Percentiles rank a stretch among this genome's conserved stretches.
These are phyloP conservation scores for Ceratotherium simum DNA, from an alignment of 2,113 vertebrate genomes.

Conservation along the genomic window DNA sequence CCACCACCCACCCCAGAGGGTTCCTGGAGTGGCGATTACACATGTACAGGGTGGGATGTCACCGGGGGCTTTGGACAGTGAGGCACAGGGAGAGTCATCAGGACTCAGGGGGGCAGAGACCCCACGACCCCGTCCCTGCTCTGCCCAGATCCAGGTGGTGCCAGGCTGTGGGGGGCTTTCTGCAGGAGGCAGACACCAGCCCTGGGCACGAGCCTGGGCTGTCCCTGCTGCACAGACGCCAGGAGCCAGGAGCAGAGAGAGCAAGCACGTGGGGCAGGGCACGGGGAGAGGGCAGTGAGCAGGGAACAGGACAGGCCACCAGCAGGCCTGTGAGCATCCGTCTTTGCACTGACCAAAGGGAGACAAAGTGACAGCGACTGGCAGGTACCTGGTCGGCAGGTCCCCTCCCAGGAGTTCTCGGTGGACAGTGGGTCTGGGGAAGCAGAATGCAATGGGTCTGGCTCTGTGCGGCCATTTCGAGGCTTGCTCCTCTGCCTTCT, in stretches of 20 bases:
- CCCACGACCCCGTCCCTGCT: not conserved
- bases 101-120: not conserved
- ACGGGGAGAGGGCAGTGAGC: not conserved
- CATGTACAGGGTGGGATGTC: not conserved
- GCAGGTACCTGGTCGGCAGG: not conserved
- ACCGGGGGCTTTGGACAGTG: not conserved
- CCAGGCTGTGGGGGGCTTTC: not conserved
- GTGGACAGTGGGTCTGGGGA: fast-evolving
- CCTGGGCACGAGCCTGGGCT: not conserved
- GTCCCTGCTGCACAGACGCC: not conserved
- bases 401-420: not conserved
- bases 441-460: fast-evolving
- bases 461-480: not conserved
- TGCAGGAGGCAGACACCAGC: too few relatives aligned
- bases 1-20: slow-evolving; percentile 4
- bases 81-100: not conserved
- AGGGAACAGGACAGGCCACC: fast-evolving
- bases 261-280: not conserved
- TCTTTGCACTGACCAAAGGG: not conserved
- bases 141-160: not conserved
- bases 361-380: not conserved
- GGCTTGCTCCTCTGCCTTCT: too few relatives aligned
- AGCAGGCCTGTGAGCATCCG: not conserved
- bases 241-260: too few relatives aligned
- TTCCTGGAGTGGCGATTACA: slow-evolving; percentile 34